phyloP scores from a whole-genome alignment of 1,140 invertebrate species.

The Trypoxylus dichotomus region DNA sequence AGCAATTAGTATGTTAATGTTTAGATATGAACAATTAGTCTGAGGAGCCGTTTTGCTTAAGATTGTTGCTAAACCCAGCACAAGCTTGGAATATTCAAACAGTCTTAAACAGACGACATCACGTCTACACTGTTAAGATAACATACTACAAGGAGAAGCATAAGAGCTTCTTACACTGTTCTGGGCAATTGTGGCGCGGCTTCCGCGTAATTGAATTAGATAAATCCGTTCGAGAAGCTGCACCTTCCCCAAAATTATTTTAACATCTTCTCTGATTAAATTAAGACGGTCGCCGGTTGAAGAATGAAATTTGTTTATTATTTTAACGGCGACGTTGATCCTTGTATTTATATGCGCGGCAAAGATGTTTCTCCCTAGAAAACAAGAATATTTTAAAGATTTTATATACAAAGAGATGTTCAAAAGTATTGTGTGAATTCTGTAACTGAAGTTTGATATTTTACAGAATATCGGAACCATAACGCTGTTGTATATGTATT shows the following conservation, averaged over 20 bases:
- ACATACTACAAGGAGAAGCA: slow-evolving; percentile 37
- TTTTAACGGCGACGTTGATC: background rate
- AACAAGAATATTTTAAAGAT: background rate
- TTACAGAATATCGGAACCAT: no score
- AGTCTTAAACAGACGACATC: slow-evolving; percentile 54
- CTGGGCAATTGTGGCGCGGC: background rate
- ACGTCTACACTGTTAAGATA: slow-evolving; percentile 54
- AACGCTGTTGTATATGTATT: no score
- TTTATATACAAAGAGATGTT: background rate
- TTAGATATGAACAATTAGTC: slow-evolving; percentile 53
- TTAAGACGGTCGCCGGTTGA: background rate
- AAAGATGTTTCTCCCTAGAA: slow-evolving; percentile 2
- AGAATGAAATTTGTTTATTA: slow-evolving; percentile 10
- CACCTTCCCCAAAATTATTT: slow-evolving; percentile 10
- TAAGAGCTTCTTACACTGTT: slow-evolving; percentile 35
- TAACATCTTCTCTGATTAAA: slow-evolving; percentile 18
- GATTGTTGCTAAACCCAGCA: slow-evolving; percentile 47
- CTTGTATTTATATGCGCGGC: background rate
- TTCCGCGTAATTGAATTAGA: slow-evolving; percentile 13
- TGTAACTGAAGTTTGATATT: no score
- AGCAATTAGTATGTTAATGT: slow-evolving; percentile 52
- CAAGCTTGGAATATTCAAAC: slow-evolving; percentile 57
- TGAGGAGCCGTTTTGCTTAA: slow-evolving; percentile 43
- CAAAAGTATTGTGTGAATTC: no score
- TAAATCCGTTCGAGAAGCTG: slow-evolving; percentile 19